Evolutionary conservation across 2,113 vertebrate species (phyloP), one percentile per base, ranked within the genome.

Genomic region (Vidua chalybeata): DNA sequence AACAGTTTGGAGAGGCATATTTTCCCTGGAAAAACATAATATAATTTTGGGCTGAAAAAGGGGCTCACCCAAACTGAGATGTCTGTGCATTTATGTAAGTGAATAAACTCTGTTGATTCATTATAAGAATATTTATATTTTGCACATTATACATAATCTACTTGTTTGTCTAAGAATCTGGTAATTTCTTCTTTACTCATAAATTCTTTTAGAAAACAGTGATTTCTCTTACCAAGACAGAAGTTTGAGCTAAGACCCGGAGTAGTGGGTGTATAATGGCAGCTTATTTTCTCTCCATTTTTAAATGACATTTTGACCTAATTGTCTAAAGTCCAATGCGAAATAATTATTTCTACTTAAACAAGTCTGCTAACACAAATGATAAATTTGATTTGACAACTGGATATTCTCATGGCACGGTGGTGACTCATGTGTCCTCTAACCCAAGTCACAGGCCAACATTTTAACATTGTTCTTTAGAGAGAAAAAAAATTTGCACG

Each of bases 321-420:
- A 90, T 84, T 93, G 17, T 90, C 41, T 49, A 1, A 86, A 84
- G 59, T 78, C 66, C 33, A 88, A 18, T 52, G 88, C 46, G 46
- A 96, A 63, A 87, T 62, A 82, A 72, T 89, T 93, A 78, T 26
- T 93, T 83, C 43, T 90, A 86, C 17, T 94, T 90, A 94, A 88
- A 77, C 51, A 95, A 80, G 54, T 52, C 35, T 68, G 46, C 66
- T 69, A 94, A 46, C 72, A 89, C 13, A 89, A 93, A 94, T 49
- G 46, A 96, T 85, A 76, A 87, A 94, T 93, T 56, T 66, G 69
- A 90, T 94, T 58, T 94, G 94, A 93, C 83, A 97, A 55, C 51
- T 35, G 63, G 59, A 55, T 94, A 86, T 80, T 95, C 85, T 94
- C 21, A 13, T 89, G 73, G 91, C 64, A 78, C 39, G 48, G 7